Conservation (phyloP, 1,140 invertebrate species). For the Atta cephalotes region DNA sequence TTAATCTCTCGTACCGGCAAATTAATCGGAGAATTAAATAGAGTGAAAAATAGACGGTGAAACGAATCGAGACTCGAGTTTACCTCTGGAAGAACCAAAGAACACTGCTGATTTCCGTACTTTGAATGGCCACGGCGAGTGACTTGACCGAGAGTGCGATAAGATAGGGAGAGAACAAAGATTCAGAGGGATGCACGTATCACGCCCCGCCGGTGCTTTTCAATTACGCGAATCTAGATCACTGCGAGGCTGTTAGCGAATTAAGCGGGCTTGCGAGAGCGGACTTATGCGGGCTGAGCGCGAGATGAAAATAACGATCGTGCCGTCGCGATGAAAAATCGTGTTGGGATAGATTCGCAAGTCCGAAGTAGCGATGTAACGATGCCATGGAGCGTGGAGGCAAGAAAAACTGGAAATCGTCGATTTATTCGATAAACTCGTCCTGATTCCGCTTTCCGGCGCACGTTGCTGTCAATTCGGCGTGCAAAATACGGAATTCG, state of each 20-base stretch:
- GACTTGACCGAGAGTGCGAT: conserved; percentile 22
- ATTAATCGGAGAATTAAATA: background rate
- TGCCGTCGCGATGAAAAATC: conserved; percentile 48
- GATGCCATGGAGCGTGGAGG: conserved; percentile 60
- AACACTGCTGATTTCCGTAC: background rate
- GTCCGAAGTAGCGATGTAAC: conserved; percentile 37
- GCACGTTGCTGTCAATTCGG: conserved; percentile 36
- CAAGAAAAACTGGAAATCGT: conserved; percentile 58
- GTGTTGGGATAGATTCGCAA: conserved; percentile 30
- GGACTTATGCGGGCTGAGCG: conserved; percentile 49
- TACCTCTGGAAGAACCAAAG: background rate
- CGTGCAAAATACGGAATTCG: conserved; percentile 1
- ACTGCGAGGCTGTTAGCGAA: conserved; percentile 52
- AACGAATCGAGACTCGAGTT: background rate
- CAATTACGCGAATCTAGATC: conserved; percentile 61
- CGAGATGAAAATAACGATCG: conserved; percentile 43
- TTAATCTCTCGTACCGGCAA: background rate
- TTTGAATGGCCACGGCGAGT: background rate
- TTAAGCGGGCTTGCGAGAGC: conserved; percentile 46
- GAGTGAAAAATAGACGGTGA: background rate
- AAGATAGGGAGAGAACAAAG: conserved; percentile 21
- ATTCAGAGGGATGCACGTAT: conserved; percentile 37
- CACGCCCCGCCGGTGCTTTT: conserved; percentile 58
- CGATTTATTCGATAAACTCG: conserved; percentile 43
- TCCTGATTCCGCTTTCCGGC: conserved; percentile 20